Conservation (phyloP, 2,113 vertebrate species). For the Onychostoma macrolepis region DNA sequence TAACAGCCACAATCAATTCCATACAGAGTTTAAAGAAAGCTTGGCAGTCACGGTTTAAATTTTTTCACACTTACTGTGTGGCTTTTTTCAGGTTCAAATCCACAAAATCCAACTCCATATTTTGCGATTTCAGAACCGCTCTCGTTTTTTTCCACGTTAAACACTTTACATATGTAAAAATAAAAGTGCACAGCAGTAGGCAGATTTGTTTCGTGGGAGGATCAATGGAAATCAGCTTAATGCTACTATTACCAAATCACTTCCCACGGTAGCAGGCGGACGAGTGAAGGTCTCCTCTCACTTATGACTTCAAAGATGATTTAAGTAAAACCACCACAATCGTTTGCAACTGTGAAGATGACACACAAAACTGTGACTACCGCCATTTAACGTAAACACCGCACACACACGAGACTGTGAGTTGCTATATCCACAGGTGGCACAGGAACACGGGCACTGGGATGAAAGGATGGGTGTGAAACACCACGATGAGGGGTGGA, state of each 20-base stretch:
- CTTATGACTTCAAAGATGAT: not conserved
- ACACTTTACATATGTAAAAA: conserved; percentile 17
- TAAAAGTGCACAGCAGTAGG: conserved; percentile 26
- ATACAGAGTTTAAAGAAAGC: conserved; percentile 70
- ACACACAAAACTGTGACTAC: not conserved
- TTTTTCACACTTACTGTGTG: conserved; percentile 26
- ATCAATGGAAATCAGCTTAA: conserved; percentile 33
- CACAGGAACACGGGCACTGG: conserved; percentile 22
- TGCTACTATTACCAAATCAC: conserved; percentile 25
- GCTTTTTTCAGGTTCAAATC: conserved; percentile 37
- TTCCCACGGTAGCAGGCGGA: conserved; percentile 4
- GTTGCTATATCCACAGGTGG: conserved; percentile 4
- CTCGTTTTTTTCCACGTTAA: conserved; percentile 16
- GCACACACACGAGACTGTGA: conserved; percentile 53
- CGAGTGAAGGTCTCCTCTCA: conserved; percentile 2
- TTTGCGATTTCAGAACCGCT: conserved; percentile 17
- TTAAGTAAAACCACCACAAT: not conserved
- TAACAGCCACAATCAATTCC: conserved; percentile 71
- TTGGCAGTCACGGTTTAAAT: conserved; percentile 61
- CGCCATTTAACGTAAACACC: conserved; percentile 16
- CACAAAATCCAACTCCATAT: conserved; percentile 33
- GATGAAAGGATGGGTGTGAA: not conserved
- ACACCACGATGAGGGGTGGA: conserved; percentile 43
- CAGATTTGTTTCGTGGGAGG: conserved; percentile 8
- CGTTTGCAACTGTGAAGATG: not conserved